phyloP scores from a whole-genome alignment of 53 echinoderm and acorn worm genomes.

The Glandiceps talaboti region DNA sequence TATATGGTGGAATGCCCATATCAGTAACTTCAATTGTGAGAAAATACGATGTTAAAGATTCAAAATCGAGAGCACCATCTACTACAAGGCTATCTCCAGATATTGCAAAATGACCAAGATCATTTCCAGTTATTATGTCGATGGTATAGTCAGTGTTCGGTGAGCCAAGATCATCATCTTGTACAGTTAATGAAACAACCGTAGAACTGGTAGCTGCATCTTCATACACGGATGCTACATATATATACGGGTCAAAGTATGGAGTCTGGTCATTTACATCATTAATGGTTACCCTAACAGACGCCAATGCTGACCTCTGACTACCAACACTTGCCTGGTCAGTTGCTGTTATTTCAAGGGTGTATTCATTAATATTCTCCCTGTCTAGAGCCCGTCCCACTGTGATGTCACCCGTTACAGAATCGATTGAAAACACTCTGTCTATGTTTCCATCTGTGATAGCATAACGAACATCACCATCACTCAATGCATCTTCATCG shows the following conservation, averaged over 20 bases:
- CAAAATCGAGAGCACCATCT: neutral
- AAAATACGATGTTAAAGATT: neutral
- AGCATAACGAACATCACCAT: conserved; percentile 57
- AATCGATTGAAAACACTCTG: conserved; percentile 56
- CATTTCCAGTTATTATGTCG: neutral
- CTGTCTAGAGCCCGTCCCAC: conserved; percentile 43
- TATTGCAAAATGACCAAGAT: neutral
- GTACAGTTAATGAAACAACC: neutral
- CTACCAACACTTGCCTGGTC: conserved; percentile 50
- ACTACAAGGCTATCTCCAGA: neutral
- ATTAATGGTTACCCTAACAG: conserved; percentile 42
- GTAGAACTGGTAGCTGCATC: neutral
- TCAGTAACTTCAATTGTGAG: neutral
- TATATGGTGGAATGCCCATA: neutral
- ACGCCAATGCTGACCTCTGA: conserved; percentile 34
- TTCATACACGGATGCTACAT: conserved; percentile 3
- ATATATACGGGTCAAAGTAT: conserved; percentile 51
- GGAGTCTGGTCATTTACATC: conserved; percentile 90
- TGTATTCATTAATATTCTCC: conserved; percentile 60
- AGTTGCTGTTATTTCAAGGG: conserved; percentile 62
- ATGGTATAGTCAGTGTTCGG: neutral
- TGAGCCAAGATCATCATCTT: neutral
- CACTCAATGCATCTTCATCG: conserved; percentile 56
- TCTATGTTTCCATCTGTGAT: conserved; percentile 65
- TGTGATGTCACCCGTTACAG: conserved; percentile 55